Base-by-base conservation (phyloP, 2,888 invertebrate species). In the Rhagium mordax region DNA sequence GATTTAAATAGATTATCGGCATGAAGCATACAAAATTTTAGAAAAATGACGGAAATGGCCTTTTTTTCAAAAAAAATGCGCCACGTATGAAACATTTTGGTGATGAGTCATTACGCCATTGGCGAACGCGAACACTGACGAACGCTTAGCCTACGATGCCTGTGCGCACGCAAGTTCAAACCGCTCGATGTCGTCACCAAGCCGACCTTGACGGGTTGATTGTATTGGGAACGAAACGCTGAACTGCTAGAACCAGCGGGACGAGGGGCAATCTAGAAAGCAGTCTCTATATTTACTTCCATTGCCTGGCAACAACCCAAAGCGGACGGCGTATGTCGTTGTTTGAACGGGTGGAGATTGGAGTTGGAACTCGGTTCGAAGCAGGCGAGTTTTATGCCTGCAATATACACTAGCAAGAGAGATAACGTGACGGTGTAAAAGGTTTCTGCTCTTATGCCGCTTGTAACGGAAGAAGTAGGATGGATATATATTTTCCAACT, bases 241-340 rank as follows among this genome's bases (percentile, higher is more conserved):
- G 72, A 41, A 48, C n/a, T 61, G 65, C 41, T 20, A 20, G 24
- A 61, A 33, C 20, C 47, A 27, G 27, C 33, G 27, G 53, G 62
- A 59, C 48, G 62, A 24, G 62, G 27, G 41, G 24, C 29, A 20
- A 13, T 51, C 51, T 48, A 49, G 53, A 53, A 16, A 60, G 69
- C 48, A 21, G 65, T 71, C 72, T 80, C 80, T 72, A 80, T 75
- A 80, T 68, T 79, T 76, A 72, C 74, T 78, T 78, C 80, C 75
- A 64, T 49, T 29, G 60, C 72, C 64, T 70, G 75, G 78, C 68
- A 61, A 70, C 70, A 70, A 64, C 18, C 59, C 65, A 65, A 55
- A 29, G 24, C 62, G 51, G 18, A 53, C 47, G 10, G 53, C 71
- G 74, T 77, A 75, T 20, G 78, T 78, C 76, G 72, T 24, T 48